phyloP scores from a whole-genome alignment of 2,113 vertebrate species.

The Centropus bengalensis region DNA sequence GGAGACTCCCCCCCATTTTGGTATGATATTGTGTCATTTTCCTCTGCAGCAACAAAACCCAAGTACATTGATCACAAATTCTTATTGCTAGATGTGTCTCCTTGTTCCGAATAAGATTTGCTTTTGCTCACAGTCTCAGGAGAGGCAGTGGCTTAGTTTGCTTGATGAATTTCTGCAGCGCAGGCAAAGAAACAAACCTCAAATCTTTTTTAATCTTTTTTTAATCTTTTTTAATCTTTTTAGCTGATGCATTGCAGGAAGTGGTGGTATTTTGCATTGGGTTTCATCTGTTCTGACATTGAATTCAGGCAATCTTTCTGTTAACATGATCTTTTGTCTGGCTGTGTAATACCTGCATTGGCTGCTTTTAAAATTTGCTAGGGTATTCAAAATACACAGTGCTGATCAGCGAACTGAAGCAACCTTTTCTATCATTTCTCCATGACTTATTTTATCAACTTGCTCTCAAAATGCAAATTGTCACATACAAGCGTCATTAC shows the following conservation, averaged over 20 bases:
- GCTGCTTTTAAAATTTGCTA: background rate
- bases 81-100: background rate
- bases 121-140: background rate
- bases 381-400: background rate
- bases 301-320: background rate
- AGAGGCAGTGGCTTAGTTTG: background rate
- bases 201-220: background rate
- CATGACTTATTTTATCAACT: background rate
- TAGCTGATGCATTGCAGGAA: background rate
- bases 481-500: background rate
- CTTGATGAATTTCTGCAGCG: background rate
- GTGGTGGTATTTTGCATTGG: background rate
- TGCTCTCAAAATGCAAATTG: background rate
- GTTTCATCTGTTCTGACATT: background rate
- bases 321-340: background rate
- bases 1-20: constrained; percentile 96
- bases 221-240: background rate
- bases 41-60: background rate
- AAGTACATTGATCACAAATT: background rate
- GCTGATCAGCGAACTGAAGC: background rate
- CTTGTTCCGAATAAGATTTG: background rate
- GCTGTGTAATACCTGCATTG: background rate
- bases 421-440: background rate
- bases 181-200: background rate
- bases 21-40: constrained; percentile 67